A percentile compares a stretch with the other conserved stretches of the same genome.
Conservation (phyloP, 2,797 vertebrate genomes). For the Miichthys miiuy region DNA sequence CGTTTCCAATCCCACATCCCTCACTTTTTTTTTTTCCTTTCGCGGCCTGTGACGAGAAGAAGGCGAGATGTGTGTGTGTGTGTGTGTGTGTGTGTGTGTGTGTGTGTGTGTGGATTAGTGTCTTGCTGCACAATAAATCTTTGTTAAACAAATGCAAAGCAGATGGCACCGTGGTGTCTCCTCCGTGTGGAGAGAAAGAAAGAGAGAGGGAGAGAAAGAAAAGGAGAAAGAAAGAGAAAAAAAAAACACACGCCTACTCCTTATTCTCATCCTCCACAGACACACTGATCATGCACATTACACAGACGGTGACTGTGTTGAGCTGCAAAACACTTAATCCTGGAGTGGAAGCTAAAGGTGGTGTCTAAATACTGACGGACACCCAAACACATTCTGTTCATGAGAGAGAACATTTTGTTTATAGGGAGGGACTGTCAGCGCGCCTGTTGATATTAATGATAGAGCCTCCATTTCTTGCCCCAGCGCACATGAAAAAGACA, state of each 20-base stretch:
- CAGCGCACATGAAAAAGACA: slow-evolving; percentile 54
- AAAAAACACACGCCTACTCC: slow-evolving; percentile 79
- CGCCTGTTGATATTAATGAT: slow-evolving; percentile 73
- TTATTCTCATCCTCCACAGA: slow-evolving; percentile 82
- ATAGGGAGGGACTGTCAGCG: slow-evolving; percentile 50
- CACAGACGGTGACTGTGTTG: slow-evolving; percentile 79
- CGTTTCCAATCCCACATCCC: slow-evolving; percentile 84
- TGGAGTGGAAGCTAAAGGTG: slow-evolving; percentile 77
- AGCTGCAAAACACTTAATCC: slow-evolving; percentile 80
- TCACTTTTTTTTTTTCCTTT: slow-evolving; percentile 77
- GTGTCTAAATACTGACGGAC: slow-evolving; percentile 76
- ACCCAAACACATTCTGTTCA: slow-evolving; percentile 81
- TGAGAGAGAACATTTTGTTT: slow-evolving; percentile 78
- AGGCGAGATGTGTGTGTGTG: slow-evolving; percentile 78
- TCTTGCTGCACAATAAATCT: slow-evolving; percentile 89
- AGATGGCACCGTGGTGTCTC: slow-evolving; percentile 87
- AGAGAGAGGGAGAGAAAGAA: slow-evolving; percentile 71
- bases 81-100: slow-evolving; percentile 51
- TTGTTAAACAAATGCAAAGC: slow-evolving; percentile 90
- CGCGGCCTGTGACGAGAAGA: slow-evolving; percentile 82
- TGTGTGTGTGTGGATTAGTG: slow-evolving; percentile 81
- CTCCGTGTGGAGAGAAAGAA: slow-evolving; percentile 79
- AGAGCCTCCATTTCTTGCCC: slow-evolving; percentile 60
- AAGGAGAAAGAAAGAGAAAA: slow-evolving; percentile 63
- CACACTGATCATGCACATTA: slow-evolving; percentile 80